Conservation (phyloP, 2,888 invertebrate species). For the Cataglyphis albicans region DNA sequence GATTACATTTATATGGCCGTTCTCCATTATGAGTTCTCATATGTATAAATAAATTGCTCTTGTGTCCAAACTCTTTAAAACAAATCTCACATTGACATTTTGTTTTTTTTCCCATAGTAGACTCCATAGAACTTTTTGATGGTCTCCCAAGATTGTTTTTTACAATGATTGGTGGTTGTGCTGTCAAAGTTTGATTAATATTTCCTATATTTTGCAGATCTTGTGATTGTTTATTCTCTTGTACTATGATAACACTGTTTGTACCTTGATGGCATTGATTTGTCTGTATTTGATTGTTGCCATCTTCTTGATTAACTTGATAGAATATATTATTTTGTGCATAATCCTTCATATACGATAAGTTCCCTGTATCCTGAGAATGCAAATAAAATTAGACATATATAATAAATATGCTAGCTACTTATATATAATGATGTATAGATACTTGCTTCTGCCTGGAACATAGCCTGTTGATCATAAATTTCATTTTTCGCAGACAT, state of each 20-base stretch:
- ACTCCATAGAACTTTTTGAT: slow-evolving; percentile 74
- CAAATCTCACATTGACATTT: slow-evolving; percentile 85
- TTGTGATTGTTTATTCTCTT: slow-evolving; percentile 65
- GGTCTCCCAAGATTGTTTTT: slow-evolving; percentile 82
- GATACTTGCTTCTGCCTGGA: slow-evolving; percentile 75
- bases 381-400: slow-evolving; percentile 13
- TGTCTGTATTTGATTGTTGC: slow-evolving; percentile 63
- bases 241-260: slow-evolving; percentile 21
- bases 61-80: slow-evolving; percentile 85
- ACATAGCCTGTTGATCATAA: slow-evolving; percentile 75
- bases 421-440: neutral
- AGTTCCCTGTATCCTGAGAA: slow-evolving; percentile 68
- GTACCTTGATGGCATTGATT: slow-evolving; percentile 61
- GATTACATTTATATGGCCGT: slow-evolving; percentile 84
- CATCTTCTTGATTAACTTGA: slow-evolving; percentile 62
- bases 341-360: slow-evolving; percentile 67
- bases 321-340: slow-evolving; percentile 59
- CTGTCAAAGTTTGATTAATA: slow-evolving; percentile 60
- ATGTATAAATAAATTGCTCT: slow-evolving; percentile 85
- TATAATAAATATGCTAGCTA: neutral
- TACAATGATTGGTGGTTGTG: slow-evolving; percentile 68
- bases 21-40: slow-evolving; percentile 85
- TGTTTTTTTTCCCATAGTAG: slow-evolving; percentile 77
- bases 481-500: slow-evolving; percentile 79
- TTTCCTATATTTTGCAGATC: slow-evolving; percentile 59